These are phyloP conservation scores for Epizoanthus illoricatus DNA, from an alignment of 92 coral and sea anemone species.

Conservation along the genomic window DNA sequence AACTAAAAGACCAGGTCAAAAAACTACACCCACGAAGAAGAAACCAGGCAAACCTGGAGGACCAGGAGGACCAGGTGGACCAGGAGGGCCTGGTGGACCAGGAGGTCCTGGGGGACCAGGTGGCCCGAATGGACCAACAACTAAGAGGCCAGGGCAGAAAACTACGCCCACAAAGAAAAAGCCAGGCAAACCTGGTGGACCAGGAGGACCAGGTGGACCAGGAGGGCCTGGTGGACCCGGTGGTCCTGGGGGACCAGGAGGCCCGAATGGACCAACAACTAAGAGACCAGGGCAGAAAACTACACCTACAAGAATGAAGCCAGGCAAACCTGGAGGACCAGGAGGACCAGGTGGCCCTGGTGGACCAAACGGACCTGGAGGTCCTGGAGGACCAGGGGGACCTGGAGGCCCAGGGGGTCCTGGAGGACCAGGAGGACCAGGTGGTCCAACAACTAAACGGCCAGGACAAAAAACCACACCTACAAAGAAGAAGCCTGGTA, in stretches of 20 bases:
- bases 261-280: constrained; percentile 40
- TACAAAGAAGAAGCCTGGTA: constrained; percentile 58
- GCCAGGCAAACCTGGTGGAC: constrained; percentile 74
- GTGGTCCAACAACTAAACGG: constrained; percentile 63
- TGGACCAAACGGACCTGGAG: constrained; percentile 48
- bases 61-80: constrained; percentile 76
- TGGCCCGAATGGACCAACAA: constrained; percentile 52
- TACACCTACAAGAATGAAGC: constrained; percentile 18
- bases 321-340: constrained; percentile 70
- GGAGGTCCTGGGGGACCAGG: constrained; percentile 63
- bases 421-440: constrained; percentile 68
- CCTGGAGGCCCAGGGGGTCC: constrained; percentile 76
- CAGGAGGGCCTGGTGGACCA: constrained; percentile 78
- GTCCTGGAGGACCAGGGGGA: constrained; percentile 52
- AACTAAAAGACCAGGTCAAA: constrained; percentile 14
- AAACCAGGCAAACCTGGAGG: constrained; percentile 75
- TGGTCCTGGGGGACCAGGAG: constrained; percentile 46
- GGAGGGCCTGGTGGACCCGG: constrained; percentile 72
- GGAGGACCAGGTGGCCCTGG: constrained; percentile 70
- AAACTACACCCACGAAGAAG: constrained; percentile 10
- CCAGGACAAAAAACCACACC: constrained; percentile 37
- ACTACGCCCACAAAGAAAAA: constrained; percentile 1
- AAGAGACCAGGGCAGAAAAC: constrained; percentile 35
- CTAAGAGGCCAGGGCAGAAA: constrained; percentile 35
- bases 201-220: constrained; percentile 74